Base-by-base conservation (phyloP, 2,797 vertebrate species). In the Chelon auratus region DNA sequence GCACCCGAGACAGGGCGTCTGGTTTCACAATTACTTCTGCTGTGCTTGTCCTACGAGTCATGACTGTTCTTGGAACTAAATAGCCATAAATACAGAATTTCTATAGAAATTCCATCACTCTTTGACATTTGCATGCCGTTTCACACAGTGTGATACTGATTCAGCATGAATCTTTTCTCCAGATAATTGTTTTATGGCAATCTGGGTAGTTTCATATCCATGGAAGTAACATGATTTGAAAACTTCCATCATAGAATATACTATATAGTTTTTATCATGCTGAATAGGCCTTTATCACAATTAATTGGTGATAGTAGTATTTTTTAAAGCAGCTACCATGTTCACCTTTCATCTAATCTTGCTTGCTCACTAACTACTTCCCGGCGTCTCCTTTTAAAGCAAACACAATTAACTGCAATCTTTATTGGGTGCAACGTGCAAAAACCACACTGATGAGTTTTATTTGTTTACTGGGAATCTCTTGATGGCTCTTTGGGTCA, bases 21-120 rank as follows among this genome's bases (percentile, higher is more conserved):
- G 43, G 10, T 80, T 80, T 45, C 54, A 48, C 58, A 75, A 68
- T 14, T 43, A 26, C 11, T 3, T 51, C 39, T 54, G 39, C 24
- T 65, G 39, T 43, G n/a, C 17, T 48, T 3, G 11, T 56, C n/a
- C 56, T 4, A 53, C 43, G 13, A 53, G 5, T 2, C 42, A 30
- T 0, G 1, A 43, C 22, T 17, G 37, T 26, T 53, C 43, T 62
- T 67, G 18, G 22, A n/a, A 18, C n/a, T 3, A 48, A 48, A 48
- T 10, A 18, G 9, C 9, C n/a, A 11, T 10, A 10, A 7, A 18
- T 9, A n/a, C 45, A 18, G 45, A 33, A 33, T 33, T 33, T 33
- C 30, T 33, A 1, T 8, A 33, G 30, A 26, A 26, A 26, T 8
- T 7, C 30, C 30, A 33, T 33, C 2, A 33, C 4, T 1, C 30